Base-by-base conservation (phyloP, 2,797 vertebrate species). In the Lemur catta region DNA sequence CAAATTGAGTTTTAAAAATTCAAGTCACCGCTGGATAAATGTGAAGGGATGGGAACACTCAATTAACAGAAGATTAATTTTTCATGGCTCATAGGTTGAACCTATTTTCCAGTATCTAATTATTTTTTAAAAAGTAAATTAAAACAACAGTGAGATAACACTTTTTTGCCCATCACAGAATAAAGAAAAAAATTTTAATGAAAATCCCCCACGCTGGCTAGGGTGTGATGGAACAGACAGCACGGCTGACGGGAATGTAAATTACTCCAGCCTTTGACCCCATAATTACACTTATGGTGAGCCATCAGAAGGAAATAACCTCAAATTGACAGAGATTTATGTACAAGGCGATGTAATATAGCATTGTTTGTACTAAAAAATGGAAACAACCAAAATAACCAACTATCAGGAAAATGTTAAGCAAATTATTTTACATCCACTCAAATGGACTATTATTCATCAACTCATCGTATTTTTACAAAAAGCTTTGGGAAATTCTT, bases 1-100 rank as follows among this genome's bases (percentile, higher is more conserved):
- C 61, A 89, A 96, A 95, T 85, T 74, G 95, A 97, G 95, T 97
- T 97, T 97, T 95, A 97, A 97, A 97, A 97, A 97, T 97, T 97
- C 95, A 93, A 90, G 75, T 97, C 94, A 92, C 93, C 92, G 93
- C 95, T 92, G 91, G 91, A 87, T 93, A 89, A 96, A 95, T 92
- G 96, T 74, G 89, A 96, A 97, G 72, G 95, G 74, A 88, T 57
- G 93, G 92, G 93, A 93, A 96, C 93, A 94, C 97, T 98, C 97
- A 97, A 97, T 97, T 97, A 98, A 97, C 94, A 97, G 91, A 96
- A 97, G 97, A 98, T 98, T 97, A 97, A 97, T 97, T 97, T 98
- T 97, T 97, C 97, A 97, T 96, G 94, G 97, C 97, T 97, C 96
- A 96, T 94, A 97, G 96, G 94, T 97, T 97, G 96, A 97, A 97